Base-by-base conservation (phyloP, 2,888 invertebrate genomes). In the Cyrtodaria siliqua region DNA sequence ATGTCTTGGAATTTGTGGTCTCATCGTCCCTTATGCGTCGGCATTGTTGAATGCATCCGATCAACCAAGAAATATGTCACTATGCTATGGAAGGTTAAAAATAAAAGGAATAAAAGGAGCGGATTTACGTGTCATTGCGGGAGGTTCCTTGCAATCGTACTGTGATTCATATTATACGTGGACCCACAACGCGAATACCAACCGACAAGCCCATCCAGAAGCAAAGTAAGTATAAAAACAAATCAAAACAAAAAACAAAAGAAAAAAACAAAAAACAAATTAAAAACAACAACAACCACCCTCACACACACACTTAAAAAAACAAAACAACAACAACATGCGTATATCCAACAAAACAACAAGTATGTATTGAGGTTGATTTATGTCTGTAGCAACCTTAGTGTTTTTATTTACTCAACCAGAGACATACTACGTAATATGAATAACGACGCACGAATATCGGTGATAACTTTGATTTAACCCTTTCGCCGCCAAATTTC, bases 121-220 rank as follows among this genome's bases (percentile, higher is more conserved):
- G n/a, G n/a, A n/a, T n/a, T 16, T 62, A 2, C 16, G 6, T 0
- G 40, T 18, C 40, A 72, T 69, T 0, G 40, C 66, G 3, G 66
- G 56, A 9, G 56, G 29, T 2, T 47, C 47, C 8, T 72, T 82
- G 9, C 55, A 64, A n/a, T n/a, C 68, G 1, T 16, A 44, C n/a
- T 75, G 75, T 49, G 66, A 62, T 42, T 75, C 75, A 42, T 44
- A 59, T 33, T 78, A 72, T n/a, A 50, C 53, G 42, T 82, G 75
- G 75, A 29, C 53, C 2, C 24, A 75, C 26, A 52, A 62, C 9
- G 33, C 72, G 1, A 79, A 75, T 24, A 20, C 57, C 0, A 63
- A 72, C 27, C 62, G 75, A 47, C 57, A 50, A 8, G 64, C 61
- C 0, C 44, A 18, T 23, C 24, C 40, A 1, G 2, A 26, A 26